Percentiles rank a stretch among this genome's conserved stretches.
Conservation (phyloP, 2,797 vertebrate genomes). For the Glossophaga mutica region DNA sequence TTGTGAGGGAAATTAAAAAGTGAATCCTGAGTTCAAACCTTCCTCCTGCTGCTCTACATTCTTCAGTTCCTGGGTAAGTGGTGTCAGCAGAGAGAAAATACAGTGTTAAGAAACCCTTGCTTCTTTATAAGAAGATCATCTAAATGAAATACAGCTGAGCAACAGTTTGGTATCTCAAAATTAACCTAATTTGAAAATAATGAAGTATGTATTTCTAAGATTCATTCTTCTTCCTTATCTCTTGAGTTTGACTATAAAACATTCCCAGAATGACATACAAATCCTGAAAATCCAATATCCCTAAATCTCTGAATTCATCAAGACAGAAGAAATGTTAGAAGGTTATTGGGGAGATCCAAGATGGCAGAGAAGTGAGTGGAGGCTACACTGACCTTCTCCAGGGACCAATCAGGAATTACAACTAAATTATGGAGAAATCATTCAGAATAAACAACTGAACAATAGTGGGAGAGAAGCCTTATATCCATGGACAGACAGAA, state of each 20-base stretch:
- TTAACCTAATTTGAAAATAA: slow-evolving; percentile 41
- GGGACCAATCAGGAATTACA: too few species aligned
- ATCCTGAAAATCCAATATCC: not conserved
- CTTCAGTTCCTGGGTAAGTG: not conserved
- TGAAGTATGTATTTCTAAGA: slow-evolving; percentile 31
- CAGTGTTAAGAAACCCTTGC: not conserved
- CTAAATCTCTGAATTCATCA: slow-evolving; percentile 57
- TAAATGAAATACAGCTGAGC: slow-evolving; percentile 37
- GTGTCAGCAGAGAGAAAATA: not conserved
- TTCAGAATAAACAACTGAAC: too few species aligned
- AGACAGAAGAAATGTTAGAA: slow-evolving; percentile 53
- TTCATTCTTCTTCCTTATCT: slow-evolving; percentile 20
- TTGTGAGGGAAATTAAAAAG: not conserved
- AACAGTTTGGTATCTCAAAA: not conserved
- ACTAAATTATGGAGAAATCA: too few species aligned
- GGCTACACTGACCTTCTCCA: too few species aligned
- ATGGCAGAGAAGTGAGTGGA: too few species aligned
- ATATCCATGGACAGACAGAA: too few species aligned
- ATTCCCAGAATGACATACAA: slow-evolving; percentile 9
- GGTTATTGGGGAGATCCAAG: not conserved
- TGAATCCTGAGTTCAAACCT: not conserved
- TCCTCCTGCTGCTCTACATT: not conserved
- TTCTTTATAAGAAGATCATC: not conserved
- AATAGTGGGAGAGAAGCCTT: too few species aligned
- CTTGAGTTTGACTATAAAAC: slow-evolving; percentile 34